Evolutionary conservation across 1,140 invertebrate species (phyloP), one percentile per base, ranked within the genome.

Genomic region (Aphis craccivora): DNA sequence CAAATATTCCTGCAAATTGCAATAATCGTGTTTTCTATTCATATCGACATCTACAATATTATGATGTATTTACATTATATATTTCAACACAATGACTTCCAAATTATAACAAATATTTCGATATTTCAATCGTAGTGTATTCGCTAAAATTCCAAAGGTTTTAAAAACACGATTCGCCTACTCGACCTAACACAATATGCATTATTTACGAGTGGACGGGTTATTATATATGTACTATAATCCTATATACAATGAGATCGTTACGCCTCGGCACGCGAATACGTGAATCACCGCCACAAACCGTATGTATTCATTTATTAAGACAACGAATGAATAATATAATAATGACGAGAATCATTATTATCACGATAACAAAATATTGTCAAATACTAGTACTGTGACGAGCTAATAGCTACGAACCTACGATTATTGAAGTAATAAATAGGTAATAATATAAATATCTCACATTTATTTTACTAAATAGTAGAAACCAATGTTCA

Each of bases 231-330:
- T 11, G 18, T 51, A 86, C 91, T 35, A 40, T 40, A 40, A 40
- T 40, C 2, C 37, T 40, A 40, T 1, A 40, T 40, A 93, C 91
- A 93, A 93, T 86, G 48, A 30, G 35, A 48, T 86, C 81, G 91
- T 93, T 93, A 93, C 91, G 91, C 91, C 91, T 93, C 91, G 91
- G 91, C 91, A 93, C 91, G 91, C 35, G 81, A 84, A 84, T 51
- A 86, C 86, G 81, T 93, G 91, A 93, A 93, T 93, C 91, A 86
- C 45, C 76, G 23, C 76, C 11, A 37, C 18, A 14, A 89, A 89
- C 53, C 53, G 25, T 35, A 4, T 43, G 37, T 90, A 22, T 8
- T 9, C 11, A 35, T 55, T 23, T 89, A 55, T 40, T 20, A 90
- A 37, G 23, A 90, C 35, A 60, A 90, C 48, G 30, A 35, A 48